phyloP scores from a whole-genome alignment of 1,140 invertebrate species.

The Drosophila kurseongensis region DNA sequence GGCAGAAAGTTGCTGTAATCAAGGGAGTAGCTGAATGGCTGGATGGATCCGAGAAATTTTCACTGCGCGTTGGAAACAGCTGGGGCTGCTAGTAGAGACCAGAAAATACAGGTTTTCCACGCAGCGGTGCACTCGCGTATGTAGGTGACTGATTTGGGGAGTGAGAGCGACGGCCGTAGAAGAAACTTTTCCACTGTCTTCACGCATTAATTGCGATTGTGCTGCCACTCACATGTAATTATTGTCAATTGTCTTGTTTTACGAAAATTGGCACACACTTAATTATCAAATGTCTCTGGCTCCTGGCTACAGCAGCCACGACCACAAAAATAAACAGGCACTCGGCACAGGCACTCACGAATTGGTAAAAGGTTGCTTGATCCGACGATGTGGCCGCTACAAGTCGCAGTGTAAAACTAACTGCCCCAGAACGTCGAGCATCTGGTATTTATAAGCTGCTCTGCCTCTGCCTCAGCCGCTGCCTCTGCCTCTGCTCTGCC shows the following conservation, averaged over 20 bases:
- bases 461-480: constrained; percentile 2
- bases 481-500: constrained; percentile 1
- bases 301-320: constrained; percentile 11
- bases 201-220: constrained; percentile 61
- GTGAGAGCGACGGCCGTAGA: constrained; percentile 11
- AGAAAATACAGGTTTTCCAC: constrained; percentile 73
- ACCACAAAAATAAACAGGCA: constrained; percentile 20
- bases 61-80: constrained; percentile 55
- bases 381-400: constrained; percentile 51
- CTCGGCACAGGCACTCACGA: constrained; percentile 46
- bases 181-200: constrained; percentile 72
- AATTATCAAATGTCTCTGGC: constrained; percentile 42
- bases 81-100: constrained; percentile 25
- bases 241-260: constrained; percentile 55
- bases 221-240: constrained; percentile 35
- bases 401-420: constrained; percentile 62
- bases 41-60: constrained; percentile 54
- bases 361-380: constrained; percentile 9
- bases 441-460: constrained; percentile 71
- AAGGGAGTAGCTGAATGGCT: constrained; percentile 31
- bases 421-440: constrained; percentile 56
- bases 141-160: constrained; percentile 52
- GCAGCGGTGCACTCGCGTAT: constrained; percentile 53
- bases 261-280: constrained; percentile 63
- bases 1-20: constrained; percentile 57